Conservation (phyloP, 2,888 invertebrate genomes). For the Nebria brevicollis region DNA sequence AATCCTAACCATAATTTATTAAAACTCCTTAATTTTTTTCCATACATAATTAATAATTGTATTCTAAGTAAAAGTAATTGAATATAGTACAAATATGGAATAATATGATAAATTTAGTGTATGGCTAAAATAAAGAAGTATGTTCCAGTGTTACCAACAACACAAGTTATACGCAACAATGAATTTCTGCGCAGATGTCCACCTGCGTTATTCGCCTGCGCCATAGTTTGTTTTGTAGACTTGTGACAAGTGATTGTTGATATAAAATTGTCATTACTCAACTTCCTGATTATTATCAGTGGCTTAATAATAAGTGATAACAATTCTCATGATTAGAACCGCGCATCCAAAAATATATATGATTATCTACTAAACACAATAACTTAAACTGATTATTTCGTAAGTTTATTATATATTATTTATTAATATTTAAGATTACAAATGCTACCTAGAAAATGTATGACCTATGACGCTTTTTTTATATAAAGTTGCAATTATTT, state of each 20-base stretch:
- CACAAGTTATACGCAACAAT: too few relatives aligned
- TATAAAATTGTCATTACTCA: slow-evolving; percentile 7
- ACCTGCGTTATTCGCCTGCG: not conserved
- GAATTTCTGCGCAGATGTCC: not conserved
- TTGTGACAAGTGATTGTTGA: slow-evolving; percentile 10
- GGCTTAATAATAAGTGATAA: slow-evolving; percentile 16
- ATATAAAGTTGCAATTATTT: not conserved
- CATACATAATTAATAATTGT: too few relatives aligned
- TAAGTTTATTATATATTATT: not conserved
- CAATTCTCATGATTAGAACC: not conserved
- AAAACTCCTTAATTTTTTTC: too few relatives aligned
- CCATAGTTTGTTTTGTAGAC: not conserved
- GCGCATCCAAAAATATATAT: not conserved
- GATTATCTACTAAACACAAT: not conserved
- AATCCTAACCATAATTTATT: too few relatives aligned
- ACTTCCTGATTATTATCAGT: slow-evolving; percentile 43
- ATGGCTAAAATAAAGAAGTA: too few relatives aligned
- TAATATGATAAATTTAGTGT: too few relatives aligned
- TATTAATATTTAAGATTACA: not conserved
- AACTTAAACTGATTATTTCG: not conserved
- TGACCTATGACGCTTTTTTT: not conserved
- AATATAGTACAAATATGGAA: too few relatives aligned
- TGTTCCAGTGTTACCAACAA: too few relatives aligned
- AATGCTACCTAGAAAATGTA: not conserved
- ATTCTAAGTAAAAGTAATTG: too few relatives aligned